Base-by-base conservation (phyloP, 2,797 vertebrate genomes). In the Silurus lanzhouensis region DNA sequence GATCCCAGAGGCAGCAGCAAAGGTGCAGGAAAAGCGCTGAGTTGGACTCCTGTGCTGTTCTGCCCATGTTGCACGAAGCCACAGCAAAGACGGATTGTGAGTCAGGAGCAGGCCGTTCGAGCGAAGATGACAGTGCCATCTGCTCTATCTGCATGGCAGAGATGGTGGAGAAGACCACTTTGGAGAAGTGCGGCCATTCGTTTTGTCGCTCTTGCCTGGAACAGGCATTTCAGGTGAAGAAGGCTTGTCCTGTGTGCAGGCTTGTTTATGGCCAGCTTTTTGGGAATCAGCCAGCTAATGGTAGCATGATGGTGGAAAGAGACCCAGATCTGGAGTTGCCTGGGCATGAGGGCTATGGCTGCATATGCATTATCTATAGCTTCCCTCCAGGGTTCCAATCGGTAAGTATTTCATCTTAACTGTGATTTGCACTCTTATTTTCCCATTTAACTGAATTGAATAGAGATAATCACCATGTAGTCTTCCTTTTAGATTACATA, bases 61-160 rank as follows among this genome's bases (percentile, higher is more conserved):
- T 72, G 91, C 88, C 89, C 85, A 88, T 93, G 93, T 92, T 94
- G 83, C 96, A 93, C 1, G 95, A 95, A 90, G 92, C 90, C 38
- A 87, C 89, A 77, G 93, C 95, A 83, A 95, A 90, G 83, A 94
- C 91, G 48, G 94, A 93, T 76, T 63, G 85, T 13, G 94, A 94
- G 57, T 68, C 92, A 19, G 46, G 89, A 67, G 60, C 90, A 67
- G 81, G 91, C 19, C 95, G 95, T 25, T 94, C 94, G 17, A 87
- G 91, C 1, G 96, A 97, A 1, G 97, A 98, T 63, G 95, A 96
- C 88, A 88, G 88, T 86, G 93, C 87, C 48, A 91, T 91, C 70
- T 99, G 97, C 87, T 97, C 97, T 74, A 98, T 99, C 92, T 99
- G 97, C 90, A 95, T 99, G 94, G 97, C 97, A 8, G 97, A 98